phyloP scores from a whole-genome alignment of 2,113 vertebrate genomes.

The Willisornis vidua region DNA sequence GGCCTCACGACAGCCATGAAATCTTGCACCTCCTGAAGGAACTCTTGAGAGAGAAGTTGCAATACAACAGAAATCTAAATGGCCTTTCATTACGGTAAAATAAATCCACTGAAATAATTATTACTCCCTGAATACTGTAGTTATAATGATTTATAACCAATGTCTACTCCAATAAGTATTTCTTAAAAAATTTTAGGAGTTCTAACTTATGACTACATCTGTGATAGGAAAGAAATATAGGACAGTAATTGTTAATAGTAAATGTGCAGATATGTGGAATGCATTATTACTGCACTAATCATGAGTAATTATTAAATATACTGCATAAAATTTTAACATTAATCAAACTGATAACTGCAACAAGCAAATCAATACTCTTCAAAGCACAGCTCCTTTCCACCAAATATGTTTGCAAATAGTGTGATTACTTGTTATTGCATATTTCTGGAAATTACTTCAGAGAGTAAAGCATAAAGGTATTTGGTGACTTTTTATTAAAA shows the following conservation, averaged over 20 bases:
- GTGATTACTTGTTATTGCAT: slow-evolving; percentile 46
- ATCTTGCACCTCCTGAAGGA: background rate
- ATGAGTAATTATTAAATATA: slow-evolving; percentile 58
- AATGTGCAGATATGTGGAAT: background rate
- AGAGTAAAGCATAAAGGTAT: slow-evolving; percentile 23
- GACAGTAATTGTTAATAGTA: slow-evolving; percentile 30
- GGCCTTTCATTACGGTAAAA: slow-evolving; percentile 4
- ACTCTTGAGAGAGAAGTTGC: background rate
- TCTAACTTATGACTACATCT: slow-evolving; percentile 9
- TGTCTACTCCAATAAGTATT: slow-evolving; percentile 40
- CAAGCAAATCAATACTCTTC: slow-evolving; percentile 69
- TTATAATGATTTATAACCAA: slow-evolving; percentile 45
- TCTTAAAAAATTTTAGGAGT: slow-evolving; percentile 24
- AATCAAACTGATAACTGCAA: slow-evolving; percentile 71
- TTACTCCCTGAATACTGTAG: background rate
- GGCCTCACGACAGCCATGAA: background rate
- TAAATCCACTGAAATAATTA: slow-evolving; percentile 1
- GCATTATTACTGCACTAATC: slow-evolving; percentile 37
- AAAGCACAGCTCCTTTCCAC: slow-evolving; percentile 38
- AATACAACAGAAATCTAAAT: background rate
- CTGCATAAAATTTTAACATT: slow-evolving; percentile 65
- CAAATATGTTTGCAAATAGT: slow-evolving; percentile 53
- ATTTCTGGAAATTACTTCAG: slow-evolving; percentile 61
- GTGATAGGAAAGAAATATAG: slow-evolving; percentile 7
- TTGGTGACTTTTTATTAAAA: slow-evolving; percentile 35